Conservation (phyloP, 2,113 vertebrate genomes). For the Suncus etruscus region DNA sequence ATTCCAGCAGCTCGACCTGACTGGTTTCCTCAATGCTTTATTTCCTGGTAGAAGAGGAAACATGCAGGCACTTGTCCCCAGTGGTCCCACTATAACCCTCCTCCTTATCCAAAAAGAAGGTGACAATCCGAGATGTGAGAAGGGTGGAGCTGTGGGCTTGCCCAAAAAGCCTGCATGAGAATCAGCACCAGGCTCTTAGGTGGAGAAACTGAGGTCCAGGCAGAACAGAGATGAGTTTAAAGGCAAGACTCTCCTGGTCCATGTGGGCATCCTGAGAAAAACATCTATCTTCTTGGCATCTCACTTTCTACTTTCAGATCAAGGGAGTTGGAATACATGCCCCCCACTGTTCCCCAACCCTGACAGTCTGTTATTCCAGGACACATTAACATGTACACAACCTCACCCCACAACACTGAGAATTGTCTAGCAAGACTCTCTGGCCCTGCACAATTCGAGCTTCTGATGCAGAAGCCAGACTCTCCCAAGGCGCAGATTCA, state of each 20-base stretch:
- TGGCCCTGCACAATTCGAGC: background rate
- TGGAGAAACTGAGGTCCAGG: background rate
- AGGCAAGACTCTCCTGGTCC: background rate
- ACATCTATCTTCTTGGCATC: background rate
- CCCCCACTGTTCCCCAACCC: background rate
- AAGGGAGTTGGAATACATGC: background rate
- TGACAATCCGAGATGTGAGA: background rate
- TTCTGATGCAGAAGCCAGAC: background rate
- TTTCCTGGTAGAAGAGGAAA: accelerated
- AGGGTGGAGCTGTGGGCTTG: background rate
- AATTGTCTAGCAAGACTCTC: background rate
- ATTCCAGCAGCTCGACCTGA: background rate
- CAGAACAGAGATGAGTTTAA: background rate
- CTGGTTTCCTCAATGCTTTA: background rate
- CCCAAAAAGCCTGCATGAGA: background rate
- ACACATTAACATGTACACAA: background rate
- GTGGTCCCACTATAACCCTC: background rate
- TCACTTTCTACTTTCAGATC: background rate
- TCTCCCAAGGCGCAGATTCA: background rate
- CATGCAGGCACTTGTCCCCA: background rate
- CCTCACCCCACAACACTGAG: background rate
- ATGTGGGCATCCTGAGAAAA: background rate
- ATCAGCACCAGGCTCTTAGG: background rate
- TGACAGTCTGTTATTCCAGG: background rate
- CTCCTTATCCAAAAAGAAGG: background rate